Evolutionary conservation across 2,113 vertebrate genomes (phyloP).

Genomic region (Antigone vipio): DNA sequence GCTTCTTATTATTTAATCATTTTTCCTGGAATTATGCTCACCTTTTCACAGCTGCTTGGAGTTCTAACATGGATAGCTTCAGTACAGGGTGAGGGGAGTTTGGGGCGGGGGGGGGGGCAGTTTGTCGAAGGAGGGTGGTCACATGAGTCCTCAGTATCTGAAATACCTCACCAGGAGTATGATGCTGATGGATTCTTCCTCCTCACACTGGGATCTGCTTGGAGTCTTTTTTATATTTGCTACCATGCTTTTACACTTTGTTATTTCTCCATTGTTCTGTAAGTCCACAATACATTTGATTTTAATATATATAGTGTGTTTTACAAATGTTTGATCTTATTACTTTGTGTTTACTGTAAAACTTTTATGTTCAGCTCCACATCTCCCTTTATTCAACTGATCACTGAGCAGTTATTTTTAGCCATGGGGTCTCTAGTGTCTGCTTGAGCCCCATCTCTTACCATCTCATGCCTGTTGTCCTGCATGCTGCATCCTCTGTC

Average conservation of each 20-base stretch:
- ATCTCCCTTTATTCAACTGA: not conserved
- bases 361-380: not conserved
- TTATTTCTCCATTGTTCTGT: not conserved
- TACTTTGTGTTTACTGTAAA: not conserved
- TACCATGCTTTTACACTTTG: not conserved
- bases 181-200: not conserved
- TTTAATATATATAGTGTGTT: accelerated
- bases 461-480: not conserved
- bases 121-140: not conserved
- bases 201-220: not conserved
- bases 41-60: not conserved
- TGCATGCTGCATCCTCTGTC: not conserved
- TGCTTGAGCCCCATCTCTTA: not conserved
- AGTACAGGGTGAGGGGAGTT: not conserved
- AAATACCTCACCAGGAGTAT: not conserved
- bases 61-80: not conserved
- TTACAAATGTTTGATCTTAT: not conserved
- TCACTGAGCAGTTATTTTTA: not conserved
- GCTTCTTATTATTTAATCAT: not conserved
- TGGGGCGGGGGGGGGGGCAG: too few species aligned
- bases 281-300: not conserved
- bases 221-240: not conserved
- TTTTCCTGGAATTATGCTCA: not conserved
- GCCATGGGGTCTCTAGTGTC: not conserved
- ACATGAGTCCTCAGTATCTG: not conserved